A percentile compares a stretch with the other conserved stretches of the same genome.
Conservation (phyloP, 2,113 vertebrate genomes). For the Holacanthus passer region DNA sequence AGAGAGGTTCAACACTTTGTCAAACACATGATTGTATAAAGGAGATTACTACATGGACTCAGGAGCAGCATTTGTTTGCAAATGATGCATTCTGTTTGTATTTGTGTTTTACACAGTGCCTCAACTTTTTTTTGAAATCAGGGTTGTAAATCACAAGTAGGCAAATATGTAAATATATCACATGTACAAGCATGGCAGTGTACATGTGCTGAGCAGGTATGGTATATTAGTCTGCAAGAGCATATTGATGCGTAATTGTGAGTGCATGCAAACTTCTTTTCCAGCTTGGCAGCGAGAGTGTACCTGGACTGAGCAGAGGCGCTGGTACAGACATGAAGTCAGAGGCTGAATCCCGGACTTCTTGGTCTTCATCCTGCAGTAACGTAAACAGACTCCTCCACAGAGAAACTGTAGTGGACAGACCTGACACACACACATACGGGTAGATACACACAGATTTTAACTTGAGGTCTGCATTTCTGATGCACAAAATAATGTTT, state of each 20-base stretch:
- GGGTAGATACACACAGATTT: not conserved
- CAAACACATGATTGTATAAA: too few relatives aligned
- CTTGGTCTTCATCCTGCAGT: constrained; percentile 93
- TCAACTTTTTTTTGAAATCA: too few relatives aligned
- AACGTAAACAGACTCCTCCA: constrained; percentile 91
- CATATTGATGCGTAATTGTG: not conserved
- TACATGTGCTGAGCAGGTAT: not conserved
- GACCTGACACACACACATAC: constrained; percentile 77
- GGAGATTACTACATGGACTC: too few relatives aligned
- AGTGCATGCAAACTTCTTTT: not conserved
- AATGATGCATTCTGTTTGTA: not conserved
- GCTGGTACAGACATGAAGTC: constrained; percentile 86
- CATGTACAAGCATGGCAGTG: not conserved
- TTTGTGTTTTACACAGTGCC: too few relatives aligned
- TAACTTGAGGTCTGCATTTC: not conserved
- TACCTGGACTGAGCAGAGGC: constrained; percentile 85
- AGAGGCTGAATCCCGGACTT: constrained; percentile 88
- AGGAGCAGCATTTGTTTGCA: too few relatives aligned
- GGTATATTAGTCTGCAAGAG: not conserved
- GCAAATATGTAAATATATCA: not conserved
- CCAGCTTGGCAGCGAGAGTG: not conserved
- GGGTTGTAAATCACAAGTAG: not conserved
- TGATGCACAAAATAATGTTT: not conserved
- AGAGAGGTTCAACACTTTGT: too few relatives aligned
- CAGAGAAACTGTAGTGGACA: constrained; percentile 87